A percentile compares a stretch with the other conserved stretches of the same genome.
phyloP scores from a whole-genome alignment of 1,140 invertebrate species.

The Gonioctena quinquepunctata region DNA sequence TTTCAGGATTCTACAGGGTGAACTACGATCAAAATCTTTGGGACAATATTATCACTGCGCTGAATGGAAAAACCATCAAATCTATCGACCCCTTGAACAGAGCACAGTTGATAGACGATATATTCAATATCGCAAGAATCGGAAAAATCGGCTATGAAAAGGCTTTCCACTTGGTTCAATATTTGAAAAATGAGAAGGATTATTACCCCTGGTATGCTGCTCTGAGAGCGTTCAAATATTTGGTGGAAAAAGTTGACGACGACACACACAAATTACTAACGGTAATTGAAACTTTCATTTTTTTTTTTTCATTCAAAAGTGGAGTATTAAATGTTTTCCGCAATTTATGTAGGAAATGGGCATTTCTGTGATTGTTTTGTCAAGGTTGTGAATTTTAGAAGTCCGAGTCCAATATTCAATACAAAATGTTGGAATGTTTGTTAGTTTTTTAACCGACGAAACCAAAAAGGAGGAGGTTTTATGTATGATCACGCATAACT shows the following conservation, averaged over 20 bases:
- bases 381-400: too few species aligned
- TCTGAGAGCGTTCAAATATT: slow-evolving; percentile 59
- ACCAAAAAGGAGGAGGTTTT: too few species aligned
- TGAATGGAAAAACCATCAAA: slow-evolving; percentile 59
- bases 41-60: slow-evolving; percentile 63
- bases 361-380: too few species aligned
- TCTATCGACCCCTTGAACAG: slow-evolving; percentile 71
- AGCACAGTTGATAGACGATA: slow-evolving; percentile 80
- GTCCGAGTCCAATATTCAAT: too few species aligned
- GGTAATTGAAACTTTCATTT: not conserved
- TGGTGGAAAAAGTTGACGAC: slow-evolving; percentile 53
- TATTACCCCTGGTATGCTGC: slow-evolving; percentile 71
- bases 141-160: slow-evolving; percentile 68
- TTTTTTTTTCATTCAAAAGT: not conserved
- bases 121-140: slow-evolving; percentile 72
- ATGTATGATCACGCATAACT: too few species aligned
- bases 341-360: not conserved
- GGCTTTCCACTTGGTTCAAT: slow-evolving; percentile 64
- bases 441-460: too few species aligned
- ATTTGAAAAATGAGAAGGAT: slow-evolving; percentile 65
- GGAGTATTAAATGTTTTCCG: not conserved
- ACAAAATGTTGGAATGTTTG: too few species aligned
- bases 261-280: slow-evolving; percentile 30
- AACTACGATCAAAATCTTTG: slow-evolving; percentile 82
- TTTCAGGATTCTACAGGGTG: slow-evolving; percentile 73